Evolutionary conservation across 1,140 invertebrate genomes (phyloP).

Genomic region (Drosophila tropicalis): DNA sequence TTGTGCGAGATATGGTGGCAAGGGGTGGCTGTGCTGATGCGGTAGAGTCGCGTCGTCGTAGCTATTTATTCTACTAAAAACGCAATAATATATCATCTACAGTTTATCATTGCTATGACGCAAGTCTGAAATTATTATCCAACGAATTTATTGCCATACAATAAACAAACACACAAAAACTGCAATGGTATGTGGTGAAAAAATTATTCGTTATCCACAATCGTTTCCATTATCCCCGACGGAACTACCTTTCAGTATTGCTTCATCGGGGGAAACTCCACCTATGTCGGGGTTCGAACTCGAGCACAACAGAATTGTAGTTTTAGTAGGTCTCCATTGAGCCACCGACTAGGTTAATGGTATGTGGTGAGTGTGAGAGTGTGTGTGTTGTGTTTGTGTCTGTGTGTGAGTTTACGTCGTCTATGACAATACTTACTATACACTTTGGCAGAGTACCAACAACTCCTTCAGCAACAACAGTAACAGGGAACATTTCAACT

Average conservation of each 20-base stretch:
- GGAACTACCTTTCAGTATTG: no score
- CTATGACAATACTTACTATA: slow-evolving; percentile 32
- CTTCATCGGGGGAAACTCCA: no score
- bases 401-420: slow-evolving; percentile 17
- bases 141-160: slow-evolving; percentile 81
- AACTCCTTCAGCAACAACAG: slow-evolving; percentile 35
- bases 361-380: no score
- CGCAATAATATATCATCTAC: slow-evolving; percentile 82
- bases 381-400: slow-evolving; percentile 31
- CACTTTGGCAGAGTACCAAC: slow-evolving; percentile 37
- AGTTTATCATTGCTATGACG: slow-evolving; percentile 83
- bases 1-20: not conserved
- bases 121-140: slow-evolving; percentile 83
- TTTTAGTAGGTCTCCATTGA: no score
- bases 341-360: no score
- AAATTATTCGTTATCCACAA: no score
- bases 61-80: slow-evolving; percentile 79
- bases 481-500: slow-evolving; percentile 11
- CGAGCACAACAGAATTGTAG: no score
- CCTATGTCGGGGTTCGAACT: no score
- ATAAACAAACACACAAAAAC: slow-evolving; percentile 60
- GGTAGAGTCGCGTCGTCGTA: slow-evolving; percentile 35
- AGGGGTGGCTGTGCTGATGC: not conserved
- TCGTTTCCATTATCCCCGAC: no score
- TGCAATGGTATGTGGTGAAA: slow-evolving; percentile 48